Conservation (phyloP, 2,113 vertebrate genomes). For the Xiphias gladius region DNA sequence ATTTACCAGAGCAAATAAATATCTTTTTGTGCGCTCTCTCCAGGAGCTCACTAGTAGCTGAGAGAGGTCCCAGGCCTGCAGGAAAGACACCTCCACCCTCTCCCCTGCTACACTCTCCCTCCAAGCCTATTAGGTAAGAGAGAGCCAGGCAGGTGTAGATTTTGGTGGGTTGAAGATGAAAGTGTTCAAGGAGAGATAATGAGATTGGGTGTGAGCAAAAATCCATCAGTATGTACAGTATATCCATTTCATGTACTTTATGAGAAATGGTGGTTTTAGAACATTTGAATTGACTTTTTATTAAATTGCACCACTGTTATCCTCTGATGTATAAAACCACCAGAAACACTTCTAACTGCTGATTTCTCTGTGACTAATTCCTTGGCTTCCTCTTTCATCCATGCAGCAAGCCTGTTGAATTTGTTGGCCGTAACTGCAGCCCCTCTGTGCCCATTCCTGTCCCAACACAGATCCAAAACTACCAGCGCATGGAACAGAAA, state of each 20-base stretch:
- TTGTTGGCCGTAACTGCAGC: conserved; percentile 82
- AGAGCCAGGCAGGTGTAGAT: neutral
- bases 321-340: neutral
- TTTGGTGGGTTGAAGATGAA: neutral
- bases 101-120: conserved; percentile 82
- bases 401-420: conserved; percentile 81
- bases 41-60: conserved; percentile 87
- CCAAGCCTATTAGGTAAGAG: conserved; percentile 88
- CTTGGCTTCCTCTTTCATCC: conserved; percentile 29
- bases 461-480: conserved; percentile 94
- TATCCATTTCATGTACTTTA: neutral
- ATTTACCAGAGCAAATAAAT: conserved; percentile 2
- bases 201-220: neutral
- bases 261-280: neutral
- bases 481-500: conserved; percentile 93
- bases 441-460: conserved; percentile 93
- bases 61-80: conserved; percentile 82
- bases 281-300: neutral
- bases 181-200: neutral
- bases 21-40: conserved; percentile 29
- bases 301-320: neutral
- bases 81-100: conserved; percentile 87
- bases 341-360: neutral
- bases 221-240: neutral
- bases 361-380: neutral